Percentiles rank a stretch among this genome's conserved stretches.
Evolutionary conservation across 2,888 invertebrate genomes (phyloP).

Genomic region (Drosophila yooni): DNA sequence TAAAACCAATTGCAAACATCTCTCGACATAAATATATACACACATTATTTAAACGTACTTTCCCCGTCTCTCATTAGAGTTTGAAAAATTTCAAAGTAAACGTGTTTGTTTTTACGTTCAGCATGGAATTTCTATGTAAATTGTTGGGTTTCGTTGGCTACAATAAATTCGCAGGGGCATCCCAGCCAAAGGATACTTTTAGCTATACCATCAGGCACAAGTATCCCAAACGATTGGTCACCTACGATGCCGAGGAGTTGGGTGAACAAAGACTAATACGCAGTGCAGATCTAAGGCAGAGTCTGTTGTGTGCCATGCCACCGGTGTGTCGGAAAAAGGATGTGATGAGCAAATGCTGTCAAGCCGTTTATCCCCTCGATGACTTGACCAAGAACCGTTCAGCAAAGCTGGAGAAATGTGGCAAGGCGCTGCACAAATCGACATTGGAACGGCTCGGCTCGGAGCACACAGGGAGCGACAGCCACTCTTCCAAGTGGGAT

Average conservation of each 20-base stretch:
- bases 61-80: neutral
- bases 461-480: fast-evolving
- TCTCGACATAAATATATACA: neutral
- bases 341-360: neutral
- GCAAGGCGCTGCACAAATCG: constrained; percentile 32
- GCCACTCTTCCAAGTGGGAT: constrained; percentile 42
- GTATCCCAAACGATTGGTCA: constrained; percentile 56
- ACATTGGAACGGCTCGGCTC: fast-evolving
- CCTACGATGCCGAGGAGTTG: constrained; percentile 60
- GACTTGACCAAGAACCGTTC: neutral
- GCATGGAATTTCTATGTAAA: constrained; percentile 41
- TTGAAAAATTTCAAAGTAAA: constrained; percentile 24
- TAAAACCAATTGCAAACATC: constrained; percentile 35
- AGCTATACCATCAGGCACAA: constrained; percentile 51
- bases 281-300: constrained; percentile 34
- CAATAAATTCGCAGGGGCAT: too few relatives aligned
- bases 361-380: neutral
- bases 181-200: neutral
- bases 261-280: constrained; percentile 57
- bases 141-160: constrained; percentile 11
- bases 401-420: constrained; percentile 30
- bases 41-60: neutral
- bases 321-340: neutral
- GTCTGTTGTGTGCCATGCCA: neutral
- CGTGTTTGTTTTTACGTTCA: neutral